Base-by-base conservation (phyloP, 2,888 invertebrate genomes). In the Coleophora deauratella region DNA sequence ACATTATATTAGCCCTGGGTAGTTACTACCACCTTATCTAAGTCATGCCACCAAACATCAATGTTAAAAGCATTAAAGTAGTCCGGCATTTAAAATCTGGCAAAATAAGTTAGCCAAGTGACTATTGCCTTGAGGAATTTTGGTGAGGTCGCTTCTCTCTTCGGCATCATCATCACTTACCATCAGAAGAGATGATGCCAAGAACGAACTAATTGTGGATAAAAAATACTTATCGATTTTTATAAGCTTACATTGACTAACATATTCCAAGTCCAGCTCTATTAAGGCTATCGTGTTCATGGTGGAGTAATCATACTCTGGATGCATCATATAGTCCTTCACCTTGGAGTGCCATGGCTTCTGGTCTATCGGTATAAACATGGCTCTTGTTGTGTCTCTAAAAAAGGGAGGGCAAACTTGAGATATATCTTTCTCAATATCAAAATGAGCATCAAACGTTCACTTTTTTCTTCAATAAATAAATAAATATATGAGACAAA, bases 211-310 rank as follows among this genome's bases (percentile, higher is more conserved):
- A 21, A 33, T 1, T 15, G 9, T 27, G 15, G 27, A 9, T 21
- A 13, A 32, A 27, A 34, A 15, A 14, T 34, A 52, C 55, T 51
- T 28, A 62, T 62, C 52, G n/a, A 38, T 14, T 1, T 28, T 21
- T 6, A 21, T 21, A 21, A 21, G 6, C 21, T 21, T 21, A 21
- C 21, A 3, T 4, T 21, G 21, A 6, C 3, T 21, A 21, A 21
- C 21, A 21, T 21, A 21, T 21, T 21, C 21, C 21, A 21, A 21
- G 21, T 21, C 31, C 12, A 79, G 49, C 35, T 70, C 62, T 1
- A 79, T 21, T 9, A 79, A 27, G 0, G 71, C 74, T 11, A 79
- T 49, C 2, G 68, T 72, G 45, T 65, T 69, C 11, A 51, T 35
- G 0, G 63, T 66, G 1, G 54, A 37, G 35, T 48, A 47, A 8